Conservation (phyloP, 2,797 vertebrate genomes). For the Oreochromis grahami region DNA sequence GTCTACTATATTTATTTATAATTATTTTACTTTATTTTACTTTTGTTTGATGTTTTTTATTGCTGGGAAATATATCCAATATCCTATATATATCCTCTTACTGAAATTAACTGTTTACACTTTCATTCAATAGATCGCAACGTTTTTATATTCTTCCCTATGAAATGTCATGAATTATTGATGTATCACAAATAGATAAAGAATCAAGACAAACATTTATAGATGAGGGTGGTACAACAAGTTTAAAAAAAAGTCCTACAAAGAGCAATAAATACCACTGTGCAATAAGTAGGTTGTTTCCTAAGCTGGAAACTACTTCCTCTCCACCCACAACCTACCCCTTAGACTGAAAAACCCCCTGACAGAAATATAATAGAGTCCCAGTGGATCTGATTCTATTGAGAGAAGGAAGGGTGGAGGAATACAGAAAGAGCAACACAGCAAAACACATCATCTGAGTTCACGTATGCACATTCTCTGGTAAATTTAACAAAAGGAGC, state of each 20-base stretch:
- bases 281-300: neutral
- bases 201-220: neutral
- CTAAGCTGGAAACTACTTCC: slow-evolving; percentile 49
- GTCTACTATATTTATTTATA: neutral
- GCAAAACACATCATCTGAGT: slow-evolving; percentile 23
- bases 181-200: neutral
- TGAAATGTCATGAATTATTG: neutral
- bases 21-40: neutral
- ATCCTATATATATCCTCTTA: neutral
- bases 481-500: neutral
- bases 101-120: neutral
- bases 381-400: slow-evolving; percentile 47
- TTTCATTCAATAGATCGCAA: neutral
- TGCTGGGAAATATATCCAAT: neutral
- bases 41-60: neutral
- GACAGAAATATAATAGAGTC: slow-evolving; percentile 42
- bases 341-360: slow-evolving; percentile 33
- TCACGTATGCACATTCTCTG: neutral
- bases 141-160: neutral
- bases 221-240: neutral
- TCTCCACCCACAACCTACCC: slow-evolving; percentile 60
- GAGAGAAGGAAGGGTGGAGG: slow-evolving; percentile 45
- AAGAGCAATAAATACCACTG: neutral
- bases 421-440: slow-evolving; percentile 11
- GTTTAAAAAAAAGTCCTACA: neutral